A percentile compares a stretch with the other conserved stretches of the same genome.
Conservation (phyloP, 2,113 vertebrate species). For the Phocoena sinus region DNA sequence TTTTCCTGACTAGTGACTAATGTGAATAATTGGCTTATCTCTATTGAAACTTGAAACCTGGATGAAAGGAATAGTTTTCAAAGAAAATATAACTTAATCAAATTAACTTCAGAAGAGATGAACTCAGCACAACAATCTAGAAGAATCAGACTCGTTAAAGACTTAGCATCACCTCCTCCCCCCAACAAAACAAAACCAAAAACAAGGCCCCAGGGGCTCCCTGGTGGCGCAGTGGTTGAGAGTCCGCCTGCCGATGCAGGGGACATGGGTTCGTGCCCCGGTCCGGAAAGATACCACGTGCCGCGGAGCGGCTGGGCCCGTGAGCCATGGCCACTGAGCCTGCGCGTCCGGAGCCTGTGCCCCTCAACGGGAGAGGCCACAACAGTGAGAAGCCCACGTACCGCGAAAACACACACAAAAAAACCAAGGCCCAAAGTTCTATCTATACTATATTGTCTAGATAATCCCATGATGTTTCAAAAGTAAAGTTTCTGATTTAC, state of each 20-base stretch:
- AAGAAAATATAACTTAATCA: not conserved
- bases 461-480: not conserved
- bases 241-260: too few relatives aligned
- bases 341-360: too few relatives aligned
- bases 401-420: too few relatives aligned
- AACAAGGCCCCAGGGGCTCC: too few relatives aligned
- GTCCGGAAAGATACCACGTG: too few relatives aligned
- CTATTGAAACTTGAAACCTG: not conserved
- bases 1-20: not conserved
- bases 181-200: not conserved
- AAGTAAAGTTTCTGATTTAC: not conserved
- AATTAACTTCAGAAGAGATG: not conserved
- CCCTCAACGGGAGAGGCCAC: too few relatives aligned
- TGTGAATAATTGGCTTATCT: not conserved
- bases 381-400: too few relatives aligned
- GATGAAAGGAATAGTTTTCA: not conserved
- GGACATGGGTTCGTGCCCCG: accelerated
- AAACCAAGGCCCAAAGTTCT: not conserved
- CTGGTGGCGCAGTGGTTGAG: too few relatives aligned
- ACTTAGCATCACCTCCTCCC: not conserved
- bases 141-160: not conserved
- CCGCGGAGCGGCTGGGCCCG: too few relatives aligned
- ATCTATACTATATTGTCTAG: not conserved
- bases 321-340: too few relatives aligned
- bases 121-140: not conserved